phyloP scores from a whole-genome alignment of 2,888 invertebrate species.

The Drosophila lutescens region DNA sequence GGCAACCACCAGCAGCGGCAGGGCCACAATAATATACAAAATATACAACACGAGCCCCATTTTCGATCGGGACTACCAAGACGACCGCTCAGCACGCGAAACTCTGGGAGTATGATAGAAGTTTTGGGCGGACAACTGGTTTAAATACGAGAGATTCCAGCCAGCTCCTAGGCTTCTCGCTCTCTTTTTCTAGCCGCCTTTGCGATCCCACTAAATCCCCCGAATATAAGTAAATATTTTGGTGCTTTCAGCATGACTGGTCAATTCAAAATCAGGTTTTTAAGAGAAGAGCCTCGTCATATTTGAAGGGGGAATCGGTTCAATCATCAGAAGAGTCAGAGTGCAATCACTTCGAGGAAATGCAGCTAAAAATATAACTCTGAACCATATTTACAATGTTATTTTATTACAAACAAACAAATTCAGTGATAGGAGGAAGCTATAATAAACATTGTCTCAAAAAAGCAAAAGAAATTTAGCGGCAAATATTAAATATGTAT shows the following conservation, averaged over 20 bases:
- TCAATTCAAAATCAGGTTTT: slow-evolving; percentile 16
- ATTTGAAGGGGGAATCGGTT: background rate
- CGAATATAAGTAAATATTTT: slow-evolving; percentile 18
- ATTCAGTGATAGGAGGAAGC: too few species aligned
- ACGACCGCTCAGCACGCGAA: slow-evolving; percentile 7
- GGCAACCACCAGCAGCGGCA: slow-evolving; percentile 58
- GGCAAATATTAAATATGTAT: background rate
- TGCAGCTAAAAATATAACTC: background rate
- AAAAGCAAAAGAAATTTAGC: background rate
- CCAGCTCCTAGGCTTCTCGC: background rate
- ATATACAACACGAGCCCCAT: slow-evolving; percentile 60
- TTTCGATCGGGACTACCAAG: slow-evolving; percentile 1
- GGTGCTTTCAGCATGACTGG: slow-evolving; percentile 29
- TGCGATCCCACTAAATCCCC: background rate
- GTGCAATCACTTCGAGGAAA: background rate
- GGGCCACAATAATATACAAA: slow-evolving; percentile 44
- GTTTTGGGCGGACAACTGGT: background rate
- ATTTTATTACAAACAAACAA: background rate
- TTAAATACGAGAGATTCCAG: slow-evolving; percentile 19
- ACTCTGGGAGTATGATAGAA: slow-evolving; percentile 35
- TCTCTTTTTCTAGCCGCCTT: background rate
- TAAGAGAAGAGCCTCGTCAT: background rate
- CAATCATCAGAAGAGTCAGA: background rate
- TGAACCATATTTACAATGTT: background rate
- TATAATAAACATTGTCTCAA: background rate